phyloP scores from a whole-genome alignment of 2,113 vertebrate genomes.

The Rhabdomys dilectus region DNA sequence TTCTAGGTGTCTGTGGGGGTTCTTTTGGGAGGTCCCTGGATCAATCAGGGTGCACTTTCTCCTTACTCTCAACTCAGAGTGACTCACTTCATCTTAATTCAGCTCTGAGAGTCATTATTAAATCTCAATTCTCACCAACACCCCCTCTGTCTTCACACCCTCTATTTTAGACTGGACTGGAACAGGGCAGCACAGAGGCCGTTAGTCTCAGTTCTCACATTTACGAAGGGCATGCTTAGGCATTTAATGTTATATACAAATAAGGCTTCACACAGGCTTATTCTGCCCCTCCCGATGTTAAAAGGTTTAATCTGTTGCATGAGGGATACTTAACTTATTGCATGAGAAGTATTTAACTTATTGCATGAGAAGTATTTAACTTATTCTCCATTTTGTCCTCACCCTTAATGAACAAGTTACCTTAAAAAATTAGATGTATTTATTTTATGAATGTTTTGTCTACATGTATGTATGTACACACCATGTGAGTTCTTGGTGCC shows the following conservation, averaged over 20 bases:
- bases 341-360: not conserved
- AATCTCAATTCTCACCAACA: conserved; percentile 6
- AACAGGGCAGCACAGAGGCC: not conserved
- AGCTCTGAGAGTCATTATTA: not conserved
- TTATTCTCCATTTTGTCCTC: not conserved
- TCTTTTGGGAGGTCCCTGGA: not conserved
- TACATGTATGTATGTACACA: not conserved
- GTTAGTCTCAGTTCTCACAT: not conserved
- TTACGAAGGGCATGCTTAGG: conserved; percentile 19
- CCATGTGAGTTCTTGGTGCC: no score
- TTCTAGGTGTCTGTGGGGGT: not conserved
- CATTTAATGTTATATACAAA: conserved; percentile 31
- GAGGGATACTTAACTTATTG: not conserved
- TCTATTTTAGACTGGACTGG: conserved; percentile 23
- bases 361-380: not conserved
- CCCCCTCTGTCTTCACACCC: conserved; percentile 4
- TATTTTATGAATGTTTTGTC: not conserved
- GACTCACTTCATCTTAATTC: conserved; percentile 15
- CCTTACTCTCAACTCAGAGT: not conserved
- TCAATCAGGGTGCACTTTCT: not conserved
- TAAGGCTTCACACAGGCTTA: not conserved
- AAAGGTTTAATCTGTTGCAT: not conserved
- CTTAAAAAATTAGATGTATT: not conserved
- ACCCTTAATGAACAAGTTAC: not conserved
- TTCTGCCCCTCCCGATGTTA: not conserved